A percentile compares a stretch with the other conserved stretches of the same genome.
Evolutionary conservation across 1,140 invertebrate genomes (phyloP).

Genomic region (Hypothenemus hampei): DNA sequence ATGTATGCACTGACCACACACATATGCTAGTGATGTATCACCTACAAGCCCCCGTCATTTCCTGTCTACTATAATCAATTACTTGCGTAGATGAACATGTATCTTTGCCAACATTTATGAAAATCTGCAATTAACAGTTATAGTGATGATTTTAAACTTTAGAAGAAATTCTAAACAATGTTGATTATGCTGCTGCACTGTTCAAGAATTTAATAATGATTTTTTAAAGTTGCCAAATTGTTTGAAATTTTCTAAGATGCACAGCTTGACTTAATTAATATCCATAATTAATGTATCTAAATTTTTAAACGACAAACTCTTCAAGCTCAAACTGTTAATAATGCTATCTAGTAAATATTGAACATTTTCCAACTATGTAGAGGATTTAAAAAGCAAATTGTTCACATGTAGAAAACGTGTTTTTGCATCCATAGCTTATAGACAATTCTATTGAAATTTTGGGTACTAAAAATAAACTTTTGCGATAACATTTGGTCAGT

Average conservation of each 20-base stretch:
- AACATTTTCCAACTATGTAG: slow-evolving; percentile 1
- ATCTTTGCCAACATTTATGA: slow-evolving; percentile 44
- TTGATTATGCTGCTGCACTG: no score
- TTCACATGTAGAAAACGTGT: not conserved
- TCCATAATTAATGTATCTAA: slow-evolving; percentile 9
- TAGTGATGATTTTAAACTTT: not conserved
- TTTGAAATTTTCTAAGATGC: not conserved
- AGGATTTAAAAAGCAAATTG: not conserved
- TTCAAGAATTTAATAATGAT: no score
- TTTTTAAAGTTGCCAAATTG: not conserved
- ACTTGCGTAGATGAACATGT: slow-evolving; percentile 46
- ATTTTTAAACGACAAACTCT: slow-evolving; percentile 6
- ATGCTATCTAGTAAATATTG: not conserved
- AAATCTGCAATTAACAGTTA: slow-evolving; percentile 42
- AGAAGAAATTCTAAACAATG: no score
- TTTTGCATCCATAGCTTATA: not conserved
- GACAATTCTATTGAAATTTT: slow-evolving; percentile 8
- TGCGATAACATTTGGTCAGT: slow-evolving; percentile 25
- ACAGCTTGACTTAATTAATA: slow-evolving; percentile 9
- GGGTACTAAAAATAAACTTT: slow-evolving; percentile 21
- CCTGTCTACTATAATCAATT: slow-evolving; percentile 47
- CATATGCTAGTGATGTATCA: slow-evolving; percentile 45
- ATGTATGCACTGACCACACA: slow-evolving; percentile 41
- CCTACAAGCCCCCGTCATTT: slow-evolving; percentile 46
- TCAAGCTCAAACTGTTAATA: not conserved